Evolutionary conservation across 2,113 vertebrate genomes (phyloP).

Genomic region (Ascaphus truei): DNA sequence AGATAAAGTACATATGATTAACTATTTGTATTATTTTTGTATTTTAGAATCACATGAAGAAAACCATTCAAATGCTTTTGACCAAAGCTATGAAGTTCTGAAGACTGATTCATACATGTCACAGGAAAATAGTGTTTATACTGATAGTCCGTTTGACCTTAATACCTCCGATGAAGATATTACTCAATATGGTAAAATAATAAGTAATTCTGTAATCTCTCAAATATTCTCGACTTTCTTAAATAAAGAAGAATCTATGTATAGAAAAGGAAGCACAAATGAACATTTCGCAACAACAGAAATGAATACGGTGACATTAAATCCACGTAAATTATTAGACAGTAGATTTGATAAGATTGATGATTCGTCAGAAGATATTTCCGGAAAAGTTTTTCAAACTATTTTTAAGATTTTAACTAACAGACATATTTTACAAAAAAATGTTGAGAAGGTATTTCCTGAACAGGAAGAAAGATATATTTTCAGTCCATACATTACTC

Average conservation of each 20-base stretch:
- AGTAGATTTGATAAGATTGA: slow-evolving; percentile 1
- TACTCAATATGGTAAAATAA: slow-evolving; percentile 38
- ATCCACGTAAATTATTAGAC: slow-evolving; percentile 37
- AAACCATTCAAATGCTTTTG: too few species aligned
- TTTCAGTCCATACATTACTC: slow-evolving; percentile 24
- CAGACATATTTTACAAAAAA: slow-evolving; percentile 36
- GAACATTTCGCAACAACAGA: slow-evolving; percentile 11
- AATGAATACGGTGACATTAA: slow-evolving; percentile 30
- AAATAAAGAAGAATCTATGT: background rate
- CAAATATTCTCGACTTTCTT: slow-evolving; percentile 37
- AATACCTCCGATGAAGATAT: too few species aligned
- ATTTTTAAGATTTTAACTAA: slow-evolving; percentile 41
- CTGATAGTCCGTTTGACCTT: too few species aligned
- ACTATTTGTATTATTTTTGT: too few species aligned
- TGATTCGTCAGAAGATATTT: slow-evolving; percentile 35
- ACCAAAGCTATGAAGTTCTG: too few species aligned
- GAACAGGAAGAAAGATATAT: slow-evolving; percentile 23
- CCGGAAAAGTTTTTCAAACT: slow-evolving; percentile 37
- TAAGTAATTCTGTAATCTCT: slow-evolving; percentile 39
- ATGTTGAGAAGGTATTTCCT: background rate
- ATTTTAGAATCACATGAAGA: too few species aligned
- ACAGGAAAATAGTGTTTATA: too few species aligned
- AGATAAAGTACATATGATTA: too few species aligned
- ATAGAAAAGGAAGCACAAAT: slow-evolving; percentile 1
- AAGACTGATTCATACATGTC: too few species aligned